Evolutionary conservation across 2,888 invertebrate genomes (phyloP).

Genomic region (Cosmia pyralina): DNA sequence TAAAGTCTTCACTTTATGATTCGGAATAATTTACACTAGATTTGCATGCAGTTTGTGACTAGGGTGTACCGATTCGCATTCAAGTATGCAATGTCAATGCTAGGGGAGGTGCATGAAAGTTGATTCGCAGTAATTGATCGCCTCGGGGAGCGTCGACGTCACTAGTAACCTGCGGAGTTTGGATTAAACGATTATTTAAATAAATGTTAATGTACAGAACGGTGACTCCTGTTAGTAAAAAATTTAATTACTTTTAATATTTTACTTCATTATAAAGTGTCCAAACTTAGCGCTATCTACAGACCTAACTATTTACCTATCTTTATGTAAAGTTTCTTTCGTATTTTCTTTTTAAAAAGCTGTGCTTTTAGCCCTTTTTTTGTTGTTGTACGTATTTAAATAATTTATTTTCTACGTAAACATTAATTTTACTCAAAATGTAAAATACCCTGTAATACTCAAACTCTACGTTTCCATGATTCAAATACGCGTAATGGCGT

Average conservation of each 20-base stretch:
- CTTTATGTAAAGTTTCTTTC: not conserved
- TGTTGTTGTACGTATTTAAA: not conserved
- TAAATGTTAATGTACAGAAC: slow-evolving; percentile 37
- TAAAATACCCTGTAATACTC: not conserved
- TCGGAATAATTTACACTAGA: slow-evolving; percentile 64
- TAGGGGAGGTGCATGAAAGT: slow-evolving; percentile 76
- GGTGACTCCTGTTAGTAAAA: not conserved
- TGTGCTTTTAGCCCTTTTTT: too few relatives aligned
- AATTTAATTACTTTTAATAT: not conserved
- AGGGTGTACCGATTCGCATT: slow-evolving; percentile 57
- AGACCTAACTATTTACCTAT: not conserved
- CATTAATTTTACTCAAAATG: not conserved
- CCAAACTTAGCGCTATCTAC: not conserved
- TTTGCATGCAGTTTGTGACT: slow-evolving; percentile 53
- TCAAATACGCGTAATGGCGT: slow-evolving; percentile 6
- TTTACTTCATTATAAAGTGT: not conserved
- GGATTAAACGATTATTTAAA: slow-evolving; percentile 64
- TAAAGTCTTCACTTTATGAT: slow-evolving; percentile 42
- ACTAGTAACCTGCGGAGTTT: slow-evolving; percentile 56
- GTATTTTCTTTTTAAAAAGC: too few relatives aligned
- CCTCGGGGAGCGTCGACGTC: slow-evolving; percentile 69
- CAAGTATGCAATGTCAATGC: slow-evolving; percentile 74
- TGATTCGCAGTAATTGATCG: slow-evolving; percentile 83
- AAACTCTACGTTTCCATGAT: not conserved
- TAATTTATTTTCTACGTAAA: not conserved